phyloP scores from a whole-genome alignment of 2,797 vertebrate genomes.

The Podargus strigoides region DNA sequence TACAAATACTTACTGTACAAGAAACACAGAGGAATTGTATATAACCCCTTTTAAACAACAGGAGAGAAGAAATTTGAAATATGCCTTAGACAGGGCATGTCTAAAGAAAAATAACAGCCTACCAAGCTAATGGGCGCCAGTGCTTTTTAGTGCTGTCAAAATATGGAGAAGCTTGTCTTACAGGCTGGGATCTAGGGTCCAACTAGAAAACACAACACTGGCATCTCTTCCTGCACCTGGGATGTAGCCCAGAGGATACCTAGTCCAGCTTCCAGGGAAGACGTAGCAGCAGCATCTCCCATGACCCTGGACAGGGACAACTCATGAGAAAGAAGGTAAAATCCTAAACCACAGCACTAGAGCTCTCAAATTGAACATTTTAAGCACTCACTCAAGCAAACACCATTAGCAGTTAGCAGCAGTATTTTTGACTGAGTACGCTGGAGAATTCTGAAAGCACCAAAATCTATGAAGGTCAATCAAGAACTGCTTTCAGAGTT shows the following conservation, averaged over 20 bases:
- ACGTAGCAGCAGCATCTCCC: background rate
- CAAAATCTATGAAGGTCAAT: background rate
- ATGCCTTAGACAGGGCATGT: background rate
- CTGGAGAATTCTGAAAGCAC: background rate
- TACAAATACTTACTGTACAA: background rate
- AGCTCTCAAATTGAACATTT: background rate
- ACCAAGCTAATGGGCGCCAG: background rate
- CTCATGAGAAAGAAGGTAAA: background rate
- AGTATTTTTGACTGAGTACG: background rate
- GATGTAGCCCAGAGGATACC: background rate
- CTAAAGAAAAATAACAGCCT: background rate
- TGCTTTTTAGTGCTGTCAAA: background rate
- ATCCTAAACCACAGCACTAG: background rate
- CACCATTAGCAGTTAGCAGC: background rate
- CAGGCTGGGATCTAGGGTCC: background rate
- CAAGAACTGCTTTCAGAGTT: background rate
- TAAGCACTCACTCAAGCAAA: background rate
- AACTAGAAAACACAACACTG: background rate
- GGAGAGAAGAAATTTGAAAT: background rate
- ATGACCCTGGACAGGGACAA: background rate
- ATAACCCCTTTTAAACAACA: background rate
- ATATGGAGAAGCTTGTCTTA: background rate
- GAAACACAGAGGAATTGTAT: background rate
- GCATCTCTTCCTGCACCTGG: background rate
- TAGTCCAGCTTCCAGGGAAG: background rate